Conservation (phyloP, 2,888 invertebrate genomes). For the Helicoverpa assulta region DNA sequence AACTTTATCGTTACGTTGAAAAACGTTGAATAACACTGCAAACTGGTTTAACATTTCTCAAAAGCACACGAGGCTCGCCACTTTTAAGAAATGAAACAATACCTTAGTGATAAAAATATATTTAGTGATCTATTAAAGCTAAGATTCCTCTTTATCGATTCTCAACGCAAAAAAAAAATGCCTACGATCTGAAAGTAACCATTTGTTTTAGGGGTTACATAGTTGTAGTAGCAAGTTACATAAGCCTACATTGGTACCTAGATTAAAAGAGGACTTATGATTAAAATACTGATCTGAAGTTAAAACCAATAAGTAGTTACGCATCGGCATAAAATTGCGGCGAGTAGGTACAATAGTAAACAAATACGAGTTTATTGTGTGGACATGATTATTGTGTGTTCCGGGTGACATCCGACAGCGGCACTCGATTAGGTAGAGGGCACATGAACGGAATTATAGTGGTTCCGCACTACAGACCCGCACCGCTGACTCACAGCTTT, state of each 20-base stretch:
- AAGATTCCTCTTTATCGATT: no score
- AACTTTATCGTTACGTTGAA: not conserved
- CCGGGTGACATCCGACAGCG: constrained; percentile 46
- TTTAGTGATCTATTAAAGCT: no score
- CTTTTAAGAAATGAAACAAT: not conserved
- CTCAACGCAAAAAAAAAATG: no score
- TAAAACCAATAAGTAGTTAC: not conserved
- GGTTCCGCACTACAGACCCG: constrained; percentile 35
- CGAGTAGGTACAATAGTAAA: constrained; percentile 31
- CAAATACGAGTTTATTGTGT: constrained; percentile 42
- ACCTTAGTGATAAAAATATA: no score
- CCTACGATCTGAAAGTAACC: no score
- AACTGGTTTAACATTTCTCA: not conserved
- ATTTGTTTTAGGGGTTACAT: no score
- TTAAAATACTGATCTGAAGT: no score
- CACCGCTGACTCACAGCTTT: constrained; percentile 31
- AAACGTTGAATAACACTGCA: not conserved
- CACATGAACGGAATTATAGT: constrained; percentile 41
- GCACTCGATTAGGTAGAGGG: constrained; percentile 46
- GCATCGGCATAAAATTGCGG: constrained; percentile 12
- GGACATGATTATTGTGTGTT: constrained; percentile 55
- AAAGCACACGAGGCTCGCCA: not conserved
- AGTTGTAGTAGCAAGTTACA: no score
- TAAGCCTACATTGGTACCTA: no score
- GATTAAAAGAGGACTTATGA: no score